Base-by-base conservation (phyloP, 2,113 vertebrate species). In the Perca fluviatilis region DNA sequence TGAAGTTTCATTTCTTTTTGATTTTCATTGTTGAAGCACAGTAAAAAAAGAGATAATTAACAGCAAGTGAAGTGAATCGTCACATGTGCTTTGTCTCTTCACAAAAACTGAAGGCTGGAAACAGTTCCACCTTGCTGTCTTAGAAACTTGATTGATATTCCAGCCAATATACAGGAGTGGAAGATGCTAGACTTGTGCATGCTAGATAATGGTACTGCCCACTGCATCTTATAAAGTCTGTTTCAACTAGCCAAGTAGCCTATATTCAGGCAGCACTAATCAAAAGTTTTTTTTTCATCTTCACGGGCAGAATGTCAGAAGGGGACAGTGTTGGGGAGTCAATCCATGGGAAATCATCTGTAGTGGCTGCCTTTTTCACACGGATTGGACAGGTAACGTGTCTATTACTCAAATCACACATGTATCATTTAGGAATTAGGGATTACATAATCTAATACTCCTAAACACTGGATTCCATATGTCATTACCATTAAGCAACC, bases 311-410 rank as follows among this genome's bases (percentile, higher is more conserved):
- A 92, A 99, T 99, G 98, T 98, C 98, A 94, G 98, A 99, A 97
- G 98, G 98, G 86, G 98, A 99, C 96, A 99, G 98, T 69, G 95
- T 95, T 91, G 98, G 97, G 80, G 98, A 99, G 69, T 98, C 98
- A 61, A 97, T 99, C 93, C 98, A 99, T 93, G 98, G 98, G 90
- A 99, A 99, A 82, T 93, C 98, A 79, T 99, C 98, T 1, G 93
- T 97, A 94, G 92, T 98, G 77, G 95, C 93, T 93, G 95, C 96
- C 85, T 97, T 99, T 93, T 99, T 99, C 95, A 97, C 97, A 65
- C 94, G 98, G 68, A 94, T 99, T 43, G 98, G 98, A 90, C 98
- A 99, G 98, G 98, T 99, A 89, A 91, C 1, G 0, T 61, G 4
- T 43, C n/a, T n/a, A 1, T 68, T 0, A 25, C 25, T 71, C 5